Base-by-base conservation (phyloP, 2,888 invertebrate genomes). In the Gibbula magus region DNA sequence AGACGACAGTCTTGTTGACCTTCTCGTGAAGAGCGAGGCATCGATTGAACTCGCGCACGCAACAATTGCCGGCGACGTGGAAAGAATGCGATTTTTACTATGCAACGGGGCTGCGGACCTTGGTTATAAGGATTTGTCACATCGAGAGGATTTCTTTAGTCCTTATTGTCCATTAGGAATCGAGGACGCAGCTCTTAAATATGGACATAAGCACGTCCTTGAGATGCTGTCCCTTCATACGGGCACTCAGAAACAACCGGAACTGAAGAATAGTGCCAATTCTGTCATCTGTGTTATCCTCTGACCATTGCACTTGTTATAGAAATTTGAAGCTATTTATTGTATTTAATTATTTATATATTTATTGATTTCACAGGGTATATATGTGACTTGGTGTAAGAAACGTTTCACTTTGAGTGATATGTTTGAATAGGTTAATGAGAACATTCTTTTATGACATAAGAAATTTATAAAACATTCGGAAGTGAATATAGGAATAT, bases 31-130 rank as follows among this genome's bases (percentile, higher is more conserved):
- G 16, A 86, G 89, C 76, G 89, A 90, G 77, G 89, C 90, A 2
- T 85, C 89, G 8, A 85, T 90, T 18, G 91, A 91, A 76, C 89
- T 92, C 70, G 91, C 91, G 0, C 92, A 92, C 77, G 91, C 92
- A 8, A 90, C 90, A 1, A 88, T 92, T 73, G 92, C 92, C 5
- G 92, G 92, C 0, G 92, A 92, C 73, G 86, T 84, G 20, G 86
- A 87, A 13, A 77, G 88, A n/a, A 90, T 91, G 90, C 75, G 86
- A 35, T 83, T 85, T 75, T 83, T 92, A 20, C 67, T 91, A 39
- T 85, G 86, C 79, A 89, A 91, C 80, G 84, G 86, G 22, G 79
- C 85, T 5, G 86, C 88, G 20, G 90, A 91, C 81, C 81, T 91
- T 56, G 73, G 86, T 66, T 89, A 89, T 16, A 84, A 84, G 61